Evolutionary conservation across 2,888 invertebrate genomes (phyloP).

Genomic region (Lobophora halterata): DNA sequence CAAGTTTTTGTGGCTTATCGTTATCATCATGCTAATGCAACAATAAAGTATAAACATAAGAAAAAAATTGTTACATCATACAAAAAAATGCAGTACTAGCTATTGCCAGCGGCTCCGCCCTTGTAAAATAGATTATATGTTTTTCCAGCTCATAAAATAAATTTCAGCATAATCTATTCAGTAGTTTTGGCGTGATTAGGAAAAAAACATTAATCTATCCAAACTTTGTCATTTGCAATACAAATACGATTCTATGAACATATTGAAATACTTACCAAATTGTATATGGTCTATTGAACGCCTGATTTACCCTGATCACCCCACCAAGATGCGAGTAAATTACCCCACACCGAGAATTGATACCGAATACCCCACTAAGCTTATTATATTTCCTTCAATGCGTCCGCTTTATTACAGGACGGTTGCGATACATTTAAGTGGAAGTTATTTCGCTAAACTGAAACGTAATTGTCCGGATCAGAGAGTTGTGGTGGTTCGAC

Average conservation of each 20-base stretch:
- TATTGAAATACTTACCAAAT: too few species aligned
- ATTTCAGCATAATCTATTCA: too few species aligned
- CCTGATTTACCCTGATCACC: conserved; percentile 54
- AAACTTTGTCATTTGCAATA: too few species aligned
- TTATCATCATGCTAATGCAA: too few species aligned
- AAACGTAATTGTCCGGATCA: conserved; percentile 19
- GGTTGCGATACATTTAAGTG: conserved; percentile 50
- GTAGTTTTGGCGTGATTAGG: conserved; percentile 36
- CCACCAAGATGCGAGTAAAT: conserved; percentile 45
- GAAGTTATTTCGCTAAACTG: conserved; percentile 42
- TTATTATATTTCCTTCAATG: conserved; percentile 59
- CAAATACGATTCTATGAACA: not conserved
- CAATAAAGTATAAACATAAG: too few species aligned
- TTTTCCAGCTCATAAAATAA: too few species aligned
- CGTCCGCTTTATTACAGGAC: conserved; percentile 47
- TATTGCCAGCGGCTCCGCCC: too few species aligned
- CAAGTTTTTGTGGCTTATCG: too few species aligned
- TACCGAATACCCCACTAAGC: conserved; percentile 51
- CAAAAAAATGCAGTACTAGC: too few species aligned
- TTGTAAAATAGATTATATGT: too few species aligned
- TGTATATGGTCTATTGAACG: conserved; percentile 62
- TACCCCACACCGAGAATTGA: conserved; percentile 53
- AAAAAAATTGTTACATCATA: not conserved
- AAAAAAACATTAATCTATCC: too few species aligned
- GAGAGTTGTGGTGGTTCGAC: conserved; percentile 16